phyloP scores from a whole-genome alignment of 2,888 invertebrate genomes.

The Andrena praecox region DNA sequence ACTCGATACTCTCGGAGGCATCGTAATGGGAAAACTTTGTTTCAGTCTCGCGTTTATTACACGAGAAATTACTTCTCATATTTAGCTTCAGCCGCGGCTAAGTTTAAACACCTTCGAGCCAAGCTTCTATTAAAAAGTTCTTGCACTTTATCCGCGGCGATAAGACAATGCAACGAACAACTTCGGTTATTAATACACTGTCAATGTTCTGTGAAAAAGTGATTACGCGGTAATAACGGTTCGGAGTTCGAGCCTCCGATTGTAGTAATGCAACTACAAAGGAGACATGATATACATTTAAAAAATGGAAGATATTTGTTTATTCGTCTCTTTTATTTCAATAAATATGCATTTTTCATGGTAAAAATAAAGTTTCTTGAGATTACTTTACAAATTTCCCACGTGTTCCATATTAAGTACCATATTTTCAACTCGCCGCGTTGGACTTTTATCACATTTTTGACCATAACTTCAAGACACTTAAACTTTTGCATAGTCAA shows the following conservation, averaged over 20 bases:
- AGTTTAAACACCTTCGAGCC: not conserved
- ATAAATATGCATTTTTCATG: too few species aligned
- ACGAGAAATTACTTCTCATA: constrained; percentile 19
- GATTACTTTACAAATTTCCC: too few species aligned
- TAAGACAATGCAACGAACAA: not conserved
- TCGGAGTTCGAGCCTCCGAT: not conserved
- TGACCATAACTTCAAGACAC: too few species aligned
- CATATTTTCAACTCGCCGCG: too few species aligned
- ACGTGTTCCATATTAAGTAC: too few species aligned
- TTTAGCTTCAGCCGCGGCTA: not conserved
- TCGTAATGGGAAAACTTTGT: constrained; percentile 34
- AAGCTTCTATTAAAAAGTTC: constrained; percentile 20
- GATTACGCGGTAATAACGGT: not conserved
- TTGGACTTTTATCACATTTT: too few species aligned
- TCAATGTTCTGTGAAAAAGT: not conserved
- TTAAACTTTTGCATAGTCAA: too few species aligned
- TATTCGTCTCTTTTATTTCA: too few species aligned
- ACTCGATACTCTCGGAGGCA: not conserved
- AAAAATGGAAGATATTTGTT: too few species aligned
- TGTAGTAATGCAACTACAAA: too few species aligned
- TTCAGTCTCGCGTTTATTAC: constrained; percentile 15
- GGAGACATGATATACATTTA: too few species aligned
- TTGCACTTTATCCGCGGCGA: not conserved
- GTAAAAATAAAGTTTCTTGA: too few species aligned
- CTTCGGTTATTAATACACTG: not conserved